Evolutionary conservation across 2,113 vertebrate genomes (phyloP), one percentile per base, ranked within the genome.

Genomic region (Calonectris borealis): DNA sequence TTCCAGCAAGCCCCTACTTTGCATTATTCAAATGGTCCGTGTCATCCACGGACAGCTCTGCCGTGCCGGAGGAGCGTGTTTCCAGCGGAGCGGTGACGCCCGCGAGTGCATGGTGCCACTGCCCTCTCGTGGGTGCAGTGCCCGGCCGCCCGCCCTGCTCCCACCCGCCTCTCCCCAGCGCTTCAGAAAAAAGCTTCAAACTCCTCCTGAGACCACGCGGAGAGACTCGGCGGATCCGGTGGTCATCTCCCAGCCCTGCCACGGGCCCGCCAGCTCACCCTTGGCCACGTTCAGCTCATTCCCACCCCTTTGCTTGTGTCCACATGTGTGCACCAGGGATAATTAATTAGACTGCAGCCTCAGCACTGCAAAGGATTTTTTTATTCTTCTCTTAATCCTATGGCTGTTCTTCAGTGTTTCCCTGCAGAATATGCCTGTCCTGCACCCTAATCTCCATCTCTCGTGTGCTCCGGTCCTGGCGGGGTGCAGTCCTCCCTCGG

Each of bases 21-120:
- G 62, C 65, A 17, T 58, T 14, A 29, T 86, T 62, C 46, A 81
- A 26, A 16, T 8, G 27, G 7, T 6, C 31, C 7, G 0, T 27
- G 54, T 14, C 66, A 20, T 36, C 71, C 49, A 0, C 0, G 9
- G 81, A 4, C 7, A 19, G 60, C 80, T 72, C 61, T 16, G 65
- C 52, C 6, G 1, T 49, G n/a, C 46, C 3, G 1, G 13, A 11
- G 34, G 42, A 36, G 18, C 5, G 6, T 7, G 83, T 21, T 42
- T 54, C 75, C 26, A 7, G 20, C 1, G 0, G 31, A 44, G 57
- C 0, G 0, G 11, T 51, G 91, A 32, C 1, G 0, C 49, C 8
- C 3, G 1, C 0, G 2, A 4, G 5, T 16, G 66, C 3, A 2
- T 3, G 49, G 48, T 21, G 49, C 22, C 42, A 1, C 34, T 42